Evolutionary conservation across 2,797 vertebrate species (phyloP), one percentile per base, ranked within the genome.

Genomic region (Pangasius macronema): DNA sequence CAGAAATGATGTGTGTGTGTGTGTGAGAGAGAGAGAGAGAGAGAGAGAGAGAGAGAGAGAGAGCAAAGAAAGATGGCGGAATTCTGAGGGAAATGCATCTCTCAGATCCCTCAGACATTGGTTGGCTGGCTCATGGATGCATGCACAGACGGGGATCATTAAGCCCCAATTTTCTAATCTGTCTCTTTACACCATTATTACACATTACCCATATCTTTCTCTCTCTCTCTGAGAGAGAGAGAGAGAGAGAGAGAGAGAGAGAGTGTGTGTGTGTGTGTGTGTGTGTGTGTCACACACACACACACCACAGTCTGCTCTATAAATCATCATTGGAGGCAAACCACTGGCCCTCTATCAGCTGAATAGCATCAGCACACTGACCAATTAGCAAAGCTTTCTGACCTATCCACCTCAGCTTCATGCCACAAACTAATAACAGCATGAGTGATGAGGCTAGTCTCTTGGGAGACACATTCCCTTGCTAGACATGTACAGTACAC

Each of bases 131-230:
- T 88, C 88, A 85, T 75, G 73, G 82, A 89, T 53, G 77, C 68
- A 42, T 11, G 84, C 85, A 84, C 86, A 91, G 86, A 90, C 82
- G 59, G 89, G 87, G 87, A 91, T 90, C 91, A 91, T 91, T 91
- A 91, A 89, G 87, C 86, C 65, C 75, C 80, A 86, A 91, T 84
- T 88, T 90, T 86, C 86, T 91, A 90, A 90, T 91, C 85, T 90
- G 73, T 91, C 85, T 82, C 85, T 87, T 90, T 88, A 91, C 87
- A 79, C 86, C 85, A 88, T 81, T 87, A 91, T 89, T 86, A 86
- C 86, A 88, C 76, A 85, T 77, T 87, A 86, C 46, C 86, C 81
- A 86, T 61, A 83, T 14, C 46, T 55, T 30, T 18, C 77, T 33
- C 57, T 30, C 76, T 83, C 61, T 42, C 70, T 42, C 70, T n/a